Conservation (phyloP, 2,888 invertebrate species). For the Xylota sylvarum region DNA sequence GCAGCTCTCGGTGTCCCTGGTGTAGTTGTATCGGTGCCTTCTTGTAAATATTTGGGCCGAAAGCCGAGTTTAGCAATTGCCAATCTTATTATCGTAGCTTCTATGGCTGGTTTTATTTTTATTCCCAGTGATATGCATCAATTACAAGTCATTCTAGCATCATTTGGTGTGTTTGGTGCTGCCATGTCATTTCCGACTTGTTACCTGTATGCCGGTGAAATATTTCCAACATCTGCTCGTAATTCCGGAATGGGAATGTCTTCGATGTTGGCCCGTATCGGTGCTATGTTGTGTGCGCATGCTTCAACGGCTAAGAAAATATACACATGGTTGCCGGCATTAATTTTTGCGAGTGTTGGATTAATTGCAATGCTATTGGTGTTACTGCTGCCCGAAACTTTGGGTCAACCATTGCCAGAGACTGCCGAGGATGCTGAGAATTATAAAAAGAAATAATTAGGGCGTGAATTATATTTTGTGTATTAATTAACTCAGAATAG, state of each 20-base stretch:
- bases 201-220: constrained; percentile 93
- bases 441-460: constrained; percentile 82
- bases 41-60: constrained; percentile 89
- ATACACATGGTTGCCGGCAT: constrained; percentile 88
- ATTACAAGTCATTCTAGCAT: constrained; percentile 82
- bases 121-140: constrained; percentile 83
- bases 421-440: constrained; percentile 91
- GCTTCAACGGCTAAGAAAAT: constrained; percentile 88
- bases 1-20: constrained; percentile 88
- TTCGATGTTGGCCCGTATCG: constrained; percentile 92
- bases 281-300: constrained; percentile 93
- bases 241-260: constrained; percentile 93
- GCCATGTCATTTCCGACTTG: constrained; percentile 92
- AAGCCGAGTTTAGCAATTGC: constrained; percentile 88
- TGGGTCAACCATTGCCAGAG: constrained; percentile 87
- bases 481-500: too few species aligned
- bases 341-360: constrained; percentile 89
- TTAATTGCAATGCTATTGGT: constrained; percentile 89
- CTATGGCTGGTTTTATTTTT: constrained; percentile 88
- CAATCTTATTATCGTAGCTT: constrained; percentile 87
- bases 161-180: constrained; percentile 91
- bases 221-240: constrained; percentile 93
- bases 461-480: neutral
- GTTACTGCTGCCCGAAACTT: constrained; percentile 87
- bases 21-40: constrained; percentile 85